Conservation (phyloP, 2,113 vertebrate species). For the Tympanuchus pallidicinctus region DNA sequence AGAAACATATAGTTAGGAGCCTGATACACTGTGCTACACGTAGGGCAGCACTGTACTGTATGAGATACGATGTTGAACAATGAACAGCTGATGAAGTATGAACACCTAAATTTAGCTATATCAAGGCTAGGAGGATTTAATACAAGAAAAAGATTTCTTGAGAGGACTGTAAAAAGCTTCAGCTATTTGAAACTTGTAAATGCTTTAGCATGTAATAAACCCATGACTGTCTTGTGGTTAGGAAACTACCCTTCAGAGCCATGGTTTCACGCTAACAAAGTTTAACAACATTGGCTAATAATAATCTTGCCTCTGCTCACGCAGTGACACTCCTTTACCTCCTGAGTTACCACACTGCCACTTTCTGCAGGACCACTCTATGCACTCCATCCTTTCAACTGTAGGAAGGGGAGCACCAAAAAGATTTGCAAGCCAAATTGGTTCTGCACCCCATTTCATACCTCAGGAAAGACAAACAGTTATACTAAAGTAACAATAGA, state of each 20-base stretch:
- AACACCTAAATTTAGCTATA: neutral
- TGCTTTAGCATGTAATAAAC: neutral
- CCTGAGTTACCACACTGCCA: neutral
- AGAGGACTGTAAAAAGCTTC: neutral
- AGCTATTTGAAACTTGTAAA: neutral
- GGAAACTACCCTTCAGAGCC: neutral
- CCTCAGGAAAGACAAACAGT: neutral
- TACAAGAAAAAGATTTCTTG: neutral
- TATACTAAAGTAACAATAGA: neutral
- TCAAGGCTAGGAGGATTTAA: neutral
- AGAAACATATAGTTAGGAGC: neutral
- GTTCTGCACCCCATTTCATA: neutral
- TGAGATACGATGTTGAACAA: neutral
- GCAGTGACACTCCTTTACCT: neutral
- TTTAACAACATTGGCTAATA: neutral
- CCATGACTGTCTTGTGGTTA: neutral
- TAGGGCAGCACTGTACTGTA: neutral
- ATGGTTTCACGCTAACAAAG: accelerated
- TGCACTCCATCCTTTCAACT: neutral
- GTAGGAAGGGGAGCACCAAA: neutral
- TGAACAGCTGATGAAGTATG: neutral
- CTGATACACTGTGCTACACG: neutral
- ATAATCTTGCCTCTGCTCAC: neutral
- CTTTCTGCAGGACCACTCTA: neutral
- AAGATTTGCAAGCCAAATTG: neutral